phyloP scores from a whole-genome alignment of 2,113 vertebrate species.

The Theristicus caerulescens region DNA sequence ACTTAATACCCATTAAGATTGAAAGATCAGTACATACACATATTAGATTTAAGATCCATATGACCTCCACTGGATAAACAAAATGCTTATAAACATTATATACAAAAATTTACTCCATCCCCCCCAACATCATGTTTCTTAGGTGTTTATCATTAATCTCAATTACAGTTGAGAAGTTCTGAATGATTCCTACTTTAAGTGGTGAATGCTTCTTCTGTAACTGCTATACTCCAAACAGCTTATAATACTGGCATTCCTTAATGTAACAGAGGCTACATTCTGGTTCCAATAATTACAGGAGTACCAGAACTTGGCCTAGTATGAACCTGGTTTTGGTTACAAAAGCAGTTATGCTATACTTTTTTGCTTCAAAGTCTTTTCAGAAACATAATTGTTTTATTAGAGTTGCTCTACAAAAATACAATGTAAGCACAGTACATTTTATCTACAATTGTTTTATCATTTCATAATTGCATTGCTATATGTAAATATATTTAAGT shows the following conservation, averaged over 20 bases:
- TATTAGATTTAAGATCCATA: neutral
- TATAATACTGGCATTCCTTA: neutral
- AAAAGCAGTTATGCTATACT: neutral
- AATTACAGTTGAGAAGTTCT: neutral
- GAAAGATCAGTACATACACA: neutral
- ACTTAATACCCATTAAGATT: neutral
- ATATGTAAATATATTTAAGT: neutral
- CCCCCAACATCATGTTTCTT: neutral
- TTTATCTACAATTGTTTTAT: neutral
- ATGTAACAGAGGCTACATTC: neutral
- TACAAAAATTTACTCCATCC: neutral
- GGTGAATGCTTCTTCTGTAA: neutral
- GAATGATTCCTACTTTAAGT: neutral
- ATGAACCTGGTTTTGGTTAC: neutral
- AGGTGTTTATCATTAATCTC: neutral
- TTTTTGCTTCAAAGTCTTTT: neutral
- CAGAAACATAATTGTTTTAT: neutral
- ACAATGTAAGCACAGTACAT: neutral
- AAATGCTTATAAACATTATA: slow-evolving; percentile 16
- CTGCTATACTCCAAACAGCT: neutral
- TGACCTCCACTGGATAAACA: neutral
- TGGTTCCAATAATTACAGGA: neutral
- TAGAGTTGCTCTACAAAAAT: slow-evolving; percentile 5
- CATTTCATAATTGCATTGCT: neutral
- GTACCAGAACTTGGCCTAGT: neutral